Evolutionary conservation across 2,113 vertebrate genomes (phyloP).

Genomic region (Rattus norvegicus): GRCr8 NC_086021.1:183177501-183178000

Average conservation of each 20-base stretch:
- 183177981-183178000: slow-evolving; percentile 17
- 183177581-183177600: background rate
- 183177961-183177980: background rate
- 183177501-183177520: background rate
- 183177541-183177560: background rate
- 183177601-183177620: background rate
- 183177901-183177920: background rate
- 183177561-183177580: background rate
- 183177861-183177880: fast-evolving
- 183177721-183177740: background rate
- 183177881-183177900: fast-evolving
- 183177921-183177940: background rate
- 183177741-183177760: fast-evolving
- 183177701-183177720: background rate
- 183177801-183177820: background rate
- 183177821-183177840: background rate
- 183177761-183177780: background rate
- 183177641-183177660: fast-evolving
- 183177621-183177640: background rate
- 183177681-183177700: background rate
- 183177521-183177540: background rate
- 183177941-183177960: background rate
- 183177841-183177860: too few relatives aligned
- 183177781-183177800: background rate
- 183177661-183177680: background rate